phyloP scores from a whole-genome alignment of 2,113 vertebrate genomes.

The Daboia siamensis region DNA sequence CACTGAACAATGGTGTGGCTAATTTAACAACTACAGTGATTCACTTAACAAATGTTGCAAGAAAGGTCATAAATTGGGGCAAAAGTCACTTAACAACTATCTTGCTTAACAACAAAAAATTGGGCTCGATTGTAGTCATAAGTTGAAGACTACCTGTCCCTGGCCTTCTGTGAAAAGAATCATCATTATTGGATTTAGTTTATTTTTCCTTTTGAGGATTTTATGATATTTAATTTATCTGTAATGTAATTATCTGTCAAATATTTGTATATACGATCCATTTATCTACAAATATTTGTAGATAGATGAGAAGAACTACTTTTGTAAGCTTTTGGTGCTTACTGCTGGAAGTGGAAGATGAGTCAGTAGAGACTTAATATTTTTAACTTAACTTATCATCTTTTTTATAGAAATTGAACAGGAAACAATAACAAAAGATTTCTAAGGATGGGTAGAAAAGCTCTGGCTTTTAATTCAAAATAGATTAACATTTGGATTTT shows the following conservation, averaged over 20 bases:
- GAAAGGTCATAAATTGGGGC: neutral
- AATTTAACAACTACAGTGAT: neutral
- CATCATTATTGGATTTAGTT: neutral
- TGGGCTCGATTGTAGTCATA: neutral
- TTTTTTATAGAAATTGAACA: neutral
- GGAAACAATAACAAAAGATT: neutral
- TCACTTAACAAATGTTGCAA: neutral
- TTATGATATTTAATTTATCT: neutral
- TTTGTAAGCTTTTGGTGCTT: neutral
- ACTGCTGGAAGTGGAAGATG: neutral
- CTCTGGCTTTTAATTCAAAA: neutral
- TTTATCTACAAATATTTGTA: no score
- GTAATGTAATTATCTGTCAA: neutral
- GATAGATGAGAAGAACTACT: neutral
- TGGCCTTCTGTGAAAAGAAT: neutral
- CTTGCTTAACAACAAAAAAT: neutral
- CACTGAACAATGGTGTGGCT: neutral
- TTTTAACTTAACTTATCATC: neutral
- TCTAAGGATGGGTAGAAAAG: neutral
- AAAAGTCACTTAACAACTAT: neutral
- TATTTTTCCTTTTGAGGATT: neutral
- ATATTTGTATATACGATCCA: neutral
- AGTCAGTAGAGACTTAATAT: neutral
- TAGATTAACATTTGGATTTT: neutral
- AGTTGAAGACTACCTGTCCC: neutral